These are phyloP conservation scores for Seriola rivoliana DNA, from an alignment of 2,113 vertebrate species.

Conservation along the genomic window DNA sequence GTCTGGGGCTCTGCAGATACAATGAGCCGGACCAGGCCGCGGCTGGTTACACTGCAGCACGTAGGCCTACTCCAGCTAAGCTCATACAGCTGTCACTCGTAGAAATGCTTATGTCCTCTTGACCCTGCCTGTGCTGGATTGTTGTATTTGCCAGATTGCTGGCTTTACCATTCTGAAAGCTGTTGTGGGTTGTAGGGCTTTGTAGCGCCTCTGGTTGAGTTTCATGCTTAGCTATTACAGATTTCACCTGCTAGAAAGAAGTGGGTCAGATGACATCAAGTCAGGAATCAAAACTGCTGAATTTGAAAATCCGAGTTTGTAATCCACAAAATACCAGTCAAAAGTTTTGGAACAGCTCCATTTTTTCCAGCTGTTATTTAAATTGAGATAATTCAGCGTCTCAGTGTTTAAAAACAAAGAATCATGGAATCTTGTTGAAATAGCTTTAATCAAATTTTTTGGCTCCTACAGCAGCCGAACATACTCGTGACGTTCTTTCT, in stretches of 20 bases:
- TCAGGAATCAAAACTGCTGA: slow-evolving; percentile 1
- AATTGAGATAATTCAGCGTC: no score
- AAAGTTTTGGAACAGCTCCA: no score
- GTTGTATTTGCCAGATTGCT: slow-evolving; percentile 57
- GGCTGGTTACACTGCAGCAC: slow-evolving; percentile 6
- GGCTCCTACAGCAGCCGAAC: no score
- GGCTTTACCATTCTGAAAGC: slow-evolving; percentile 42
- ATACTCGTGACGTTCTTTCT: no score
- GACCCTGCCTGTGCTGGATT: slow-evolving; percentile 43
- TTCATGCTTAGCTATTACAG: slow-evolving; percentile 1
- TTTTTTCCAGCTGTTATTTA: no score
- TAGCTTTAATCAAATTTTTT: no score
- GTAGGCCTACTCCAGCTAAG: slow-evolving; percentile 28
- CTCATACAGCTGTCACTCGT: slow-evolving; percentile 53
- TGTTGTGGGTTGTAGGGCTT: slow-evolving; percentile 18
- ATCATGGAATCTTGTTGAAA: no score
- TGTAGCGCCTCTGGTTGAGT: slow-evolving; percentile 7
- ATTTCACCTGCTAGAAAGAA: background rate
- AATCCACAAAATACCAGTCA: no score
- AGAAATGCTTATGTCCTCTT: slow-evolving; percentile 55
- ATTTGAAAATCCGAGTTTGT: no score
- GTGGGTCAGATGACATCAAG: background rate
- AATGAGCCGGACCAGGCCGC: background rate
- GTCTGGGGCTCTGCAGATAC: slow-evolving; percentile 36
- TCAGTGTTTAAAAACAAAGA: no score